phyloP scores from a whole-genome alignment of 2,888 invertebrate genomes.

The Hoplodrina blanda region DNA sequence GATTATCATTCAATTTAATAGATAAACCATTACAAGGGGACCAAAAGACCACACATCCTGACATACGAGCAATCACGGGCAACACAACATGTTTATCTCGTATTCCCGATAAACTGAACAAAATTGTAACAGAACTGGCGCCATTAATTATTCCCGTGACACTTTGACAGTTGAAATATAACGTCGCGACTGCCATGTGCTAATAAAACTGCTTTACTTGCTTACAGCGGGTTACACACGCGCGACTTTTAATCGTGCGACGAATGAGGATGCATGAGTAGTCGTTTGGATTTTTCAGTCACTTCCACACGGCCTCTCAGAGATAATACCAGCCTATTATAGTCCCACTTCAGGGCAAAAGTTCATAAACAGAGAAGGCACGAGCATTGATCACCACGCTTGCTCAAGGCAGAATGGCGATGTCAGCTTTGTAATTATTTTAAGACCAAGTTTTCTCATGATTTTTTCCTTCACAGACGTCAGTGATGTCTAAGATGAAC shows the following conservation, averaged over 20 bases:
- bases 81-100: slow-evolving; percentile 47
- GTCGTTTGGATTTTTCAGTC: neutral
- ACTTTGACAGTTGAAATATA: slow-evolving; percentile 59
- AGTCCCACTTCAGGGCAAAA: too few relatives aligned
- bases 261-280: neutral
- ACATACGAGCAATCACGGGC: slow-evolving; percentile 29
- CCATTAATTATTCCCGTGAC: slow-evolving; percentile 61
- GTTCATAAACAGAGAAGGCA: too few relatives aligned
- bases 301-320: neutral
- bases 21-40: too few relatives aligned
- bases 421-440: too few relatives aligned
- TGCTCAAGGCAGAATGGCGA: too few relatives aligned
- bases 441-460: too few relatives aligned
- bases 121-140: slow-evolving; percentile 37
- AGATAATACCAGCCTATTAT: too few relatives aligned
- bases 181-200: slow-evolving; percentile 43
- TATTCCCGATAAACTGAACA: slow-evolving; percentile 42
- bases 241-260: slow-evolving; percentile 20
- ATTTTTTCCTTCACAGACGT: too few relatives aligned
- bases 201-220: slow-evolving; percentile 59
- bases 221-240: slow-evolving; percentile 7
- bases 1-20: too few relatives aligned
- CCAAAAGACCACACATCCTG: neutral
- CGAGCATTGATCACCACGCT: too few relatives aligned
- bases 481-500: too few relatives aligned